These are phyloP conservation scores for Bicyclus anynana DNA, from an alignment of 1,140 invertebrate genomes.

Conservation along the genomic window DNA sequence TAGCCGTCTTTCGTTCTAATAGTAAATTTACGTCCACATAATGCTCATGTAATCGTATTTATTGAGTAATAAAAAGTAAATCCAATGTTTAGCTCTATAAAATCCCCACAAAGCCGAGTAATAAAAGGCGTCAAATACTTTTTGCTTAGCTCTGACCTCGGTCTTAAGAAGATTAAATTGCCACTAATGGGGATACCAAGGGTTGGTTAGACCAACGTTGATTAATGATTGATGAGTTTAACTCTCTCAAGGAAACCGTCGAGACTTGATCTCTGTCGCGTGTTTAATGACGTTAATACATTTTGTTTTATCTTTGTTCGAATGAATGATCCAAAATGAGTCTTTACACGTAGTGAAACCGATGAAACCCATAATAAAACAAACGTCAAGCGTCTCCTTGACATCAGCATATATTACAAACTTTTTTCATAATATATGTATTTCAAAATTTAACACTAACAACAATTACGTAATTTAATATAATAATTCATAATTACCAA, in stretches of 20 bases:
- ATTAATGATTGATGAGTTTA: constrained; percentile 23
- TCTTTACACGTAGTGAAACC: no score
- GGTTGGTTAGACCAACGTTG: constrained; percentile 20
- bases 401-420: no score
- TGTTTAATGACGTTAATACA: background rate
- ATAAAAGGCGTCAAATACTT: constrained; percentile 15
- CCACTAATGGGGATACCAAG: constrained; percentile 23
- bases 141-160: constrained; percentile 16
- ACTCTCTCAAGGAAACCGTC: constrained; percentile 6
- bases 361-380: no score
- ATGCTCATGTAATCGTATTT: background rate
- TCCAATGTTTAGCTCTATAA: background rate
- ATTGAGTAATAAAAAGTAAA: background rate
- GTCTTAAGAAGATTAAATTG: constrained; percentile 29
- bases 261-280: background rate
- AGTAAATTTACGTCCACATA: background rate
- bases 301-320: no score
- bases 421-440: no score
- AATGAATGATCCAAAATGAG: no score
- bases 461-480: no score
- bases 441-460: no score
- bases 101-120: background rate
- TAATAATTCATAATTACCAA: no score
- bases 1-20: background rate
- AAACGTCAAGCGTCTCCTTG: no score